Conservation (phyloP, 1,140 invertebrate genomes). For the Acromyrmex charruanus region DNA sequence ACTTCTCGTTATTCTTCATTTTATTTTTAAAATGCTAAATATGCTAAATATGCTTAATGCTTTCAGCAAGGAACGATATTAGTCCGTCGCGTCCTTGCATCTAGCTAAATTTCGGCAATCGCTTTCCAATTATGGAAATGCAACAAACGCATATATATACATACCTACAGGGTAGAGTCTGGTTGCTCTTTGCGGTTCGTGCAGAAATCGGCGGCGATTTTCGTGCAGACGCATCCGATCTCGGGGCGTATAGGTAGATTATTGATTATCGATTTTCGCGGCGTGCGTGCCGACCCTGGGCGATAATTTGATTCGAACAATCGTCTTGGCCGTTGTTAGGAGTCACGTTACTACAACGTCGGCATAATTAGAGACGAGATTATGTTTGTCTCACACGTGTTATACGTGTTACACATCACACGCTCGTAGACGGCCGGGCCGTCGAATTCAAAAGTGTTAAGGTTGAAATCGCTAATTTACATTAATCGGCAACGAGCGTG, state of each 20-base stretch:
- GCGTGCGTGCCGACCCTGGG: slow-evolving; percentile 70
- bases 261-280: slow-evolving; percentile 76
- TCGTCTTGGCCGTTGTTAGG: slow-evolving; percentile 47
- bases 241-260: slow-evolving; percentile 39
- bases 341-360: slow-evolving; percentile 31
- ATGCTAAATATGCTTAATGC: slow-evolving; percentile 22
- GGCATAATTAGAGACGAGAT: slow-evolving; percentile 45
- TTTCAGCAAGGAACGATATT: slow-evolving; percentile 13
- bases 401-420: slow-evolving; percentile 38
- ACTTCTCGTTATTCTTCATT: not conserved
- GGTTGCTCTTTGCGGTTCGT: slow-evolving; percentile 54
- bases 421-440: slow-evolving; percentile 19
- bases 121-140: slow-evolving; percentile 55
- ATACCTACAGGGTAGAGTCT: not conserved
- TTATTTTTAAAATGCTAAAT: slow-evolving; percentile 25
- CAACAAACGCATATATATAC: slow-evolving; percentile 27
- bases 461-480: slow-evolving; percentile 25
- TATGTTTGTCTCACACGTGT: slow-evolving; percentile 52
- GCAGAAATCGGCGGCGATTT: slow-evolving; percentile 45
- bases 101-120: slow-evolving; percentile 22
- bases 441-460: slow-evolving; percentile 37
- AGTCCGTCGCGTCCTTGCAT: slow-evolving; percentile 18
- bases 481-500: slow-evolving; percentile 32
- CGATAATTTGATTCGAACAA: slow-evolving; percentile 77
- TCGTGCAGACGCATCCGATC: slow-evolving; percentile 68